A percentile compares a stretch with the other conserved stretches of the same genome.
Evolutionary conservation across 2,888 invertebrate genomes (phyloP).

Genomic region (Biston betularia): DNA sequence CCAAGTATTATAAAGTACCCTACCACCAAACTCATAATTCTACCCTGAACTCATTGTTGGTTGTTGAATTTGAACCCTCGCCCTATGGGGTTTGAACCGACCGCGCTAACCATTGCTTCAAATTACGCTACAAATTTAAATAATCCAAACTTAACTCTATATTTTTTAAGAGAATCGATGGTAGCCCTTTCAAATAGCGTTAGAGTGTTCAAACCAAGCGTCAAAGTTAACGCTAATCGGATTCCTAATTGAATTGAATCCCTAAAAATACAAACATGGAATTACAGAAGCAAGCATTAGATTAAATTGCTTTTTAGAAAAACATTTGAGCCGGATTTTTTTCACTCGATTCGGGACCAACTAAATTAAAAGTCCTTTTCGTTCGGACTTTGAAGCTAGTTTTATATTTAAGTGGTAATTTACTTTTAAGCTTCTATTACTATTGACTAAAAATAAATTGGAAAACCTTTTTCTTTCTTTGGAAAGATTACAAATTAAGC

Average conservation of each 20-base stretch:
- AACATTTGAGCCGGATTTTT: conserved; percentile 39
- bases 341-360: conserved; percentile 35
- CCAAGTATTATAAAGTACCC: no score
- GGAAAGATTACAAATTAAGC: background rate
- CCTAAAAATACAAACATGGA: conserved; percentile 59
- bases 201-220: background rate
- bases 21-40: no score
- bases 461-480: background rate
- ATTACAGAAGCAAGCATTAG: conserved; percentile 46
- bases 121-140: no score
- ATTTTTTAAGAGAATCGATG: no score
- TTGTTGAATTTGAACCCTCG: no score
- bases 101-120: no score
- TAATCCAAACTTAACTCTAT: no score
- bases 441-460: conserved; percentile 17
- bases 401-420: conserved; percentile 26
- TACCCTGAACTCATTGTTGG: no score
- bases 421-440: conserved; percentile 21
- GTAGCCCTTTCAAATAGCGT: no score
- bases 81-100: no score
- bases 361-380: conserved; percentile 41
- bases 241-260: conserved; percentile 57
- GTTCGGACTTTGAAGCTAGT: conserved; percentile 28
- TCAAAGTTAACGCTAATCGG: conserved; percentile 42
- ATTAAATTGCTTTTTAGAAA: conserved; percentile 54